phyloP scores from a whole-genome alignment of 2,888 invertebrate species.

The Lepeophtheirus nordmannii region DNA sequence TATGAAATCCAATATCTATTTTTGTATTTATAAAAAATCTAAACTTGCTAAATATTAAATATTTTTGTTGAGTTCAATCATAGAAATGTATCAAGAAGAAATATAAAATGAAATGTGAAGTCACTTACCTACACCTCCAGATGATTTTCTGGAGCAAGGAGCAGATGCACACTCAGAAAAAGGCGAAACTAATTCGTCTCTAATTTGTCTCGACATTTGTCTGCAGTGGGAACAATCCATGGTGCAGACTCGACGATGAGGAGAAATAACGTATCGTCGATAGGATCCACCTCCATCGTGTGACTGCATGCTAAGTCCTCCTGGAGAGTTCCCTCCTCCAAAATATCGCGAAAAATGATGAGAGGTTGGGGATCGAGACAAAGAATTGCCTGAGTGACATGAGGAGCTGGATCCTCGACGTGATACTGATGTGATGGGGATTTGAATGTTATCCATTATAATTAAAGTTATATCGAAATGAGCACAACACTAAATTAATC shows the following conservation, averaged over 20 bases:
- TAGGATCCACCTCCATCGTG: not conserved
- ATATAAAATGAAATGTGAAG: no score
- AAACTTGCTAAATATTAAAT: no score
- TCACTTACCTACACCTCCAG: slow-evolving; percentile 10
- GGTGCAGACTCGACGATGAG: slow-evolving; percentile 18
- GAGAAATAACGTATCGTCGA: not conserved
- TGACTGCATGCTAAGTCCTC: not conserved
- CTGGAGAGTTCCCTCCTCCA: not conserved
- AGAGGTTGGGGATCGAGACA: not conserved
- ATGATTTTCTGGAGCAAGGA: slow-evolving; percentile 21
- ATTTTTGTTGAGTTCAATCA: no score
- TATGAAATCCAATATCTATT: no score
- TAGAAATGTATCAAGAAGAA: no score
- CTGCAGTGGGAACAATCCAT: slow-evolving; percentile 22
- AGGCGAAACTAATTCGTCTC: slow-evolving; percentile 2
- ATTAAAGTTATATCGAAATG: not conserved
- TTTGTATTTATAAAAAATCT: no score
- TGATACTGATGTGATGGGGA: slow-evolving; percentile 7
- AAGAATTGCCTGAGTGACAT: not conserved
- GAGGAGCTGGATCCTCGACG: slow-evolving; percentile 4
- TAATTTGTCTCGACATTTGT: not conserved
- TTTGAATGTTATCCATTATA: slow-evolving; percentile 18
- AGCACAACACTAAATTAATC: no score
- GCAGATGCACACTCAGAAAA: not conserved
- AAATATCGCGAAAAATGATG: not conserved